A percentile compares a stretch with the other conserved stretches of the same genome.
phyloP scores from a whole-genome alignment of 1,140 invertebrate species.

The Parapsyche elsis region DNA sequence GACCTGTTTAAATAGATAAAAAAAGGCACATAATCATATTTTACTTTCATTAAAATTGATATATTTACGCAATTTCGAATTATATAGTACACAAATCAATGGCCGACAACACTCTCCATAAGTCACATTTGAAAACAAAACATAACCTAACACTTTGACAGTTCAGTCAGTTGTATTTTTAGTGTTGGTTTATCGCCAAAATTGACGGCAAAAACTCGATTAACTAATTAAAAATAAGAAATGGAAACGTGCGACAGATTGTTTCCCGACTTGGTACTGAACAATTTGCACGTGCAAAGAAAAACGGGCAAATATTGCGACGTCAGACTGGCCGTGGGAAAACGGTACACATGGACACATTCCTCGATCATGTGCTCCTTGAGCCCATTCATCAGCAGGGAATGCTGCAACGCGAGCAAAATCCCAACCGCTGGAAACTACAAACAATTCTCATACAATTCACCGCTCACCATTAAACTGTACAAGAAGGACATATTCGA shows the following conservation, averaged over 20 bases:
- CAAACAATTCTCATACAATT: conserved; percentile 46
- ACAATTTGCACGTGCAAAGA: conserved; percentile 21
- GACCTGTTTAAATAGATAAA: too few relatives aligned
- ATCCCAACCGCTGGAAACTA: conserved; percentile 33
- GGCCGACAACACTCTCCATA: too few relatives aligned
- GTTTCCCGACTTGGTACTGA: conserved; percentile 12
- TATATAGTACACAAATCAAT: too few relatives aligned
- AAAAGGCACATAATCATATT: too few relatives aligned
- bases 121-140: not conserved
- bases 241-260: not conserved
- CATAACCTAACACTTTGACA: conserved; percentile 4
- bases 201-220: too few relatives aligned
- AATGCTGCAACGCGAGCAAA: conserved; percentile 46
- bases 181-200: too few relatives aligned
- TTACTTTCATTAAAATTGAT: too few relatives aligned
- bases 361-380: conserved; percentile 40
- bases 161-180: not conserved
- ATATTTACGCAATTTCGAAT: too few relatives aligned
- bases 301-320: conserved; percentile 40
- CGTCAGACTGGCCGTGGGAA: conserved; percentile 33
- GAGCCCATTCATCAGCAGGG: conserved; percentile 44
- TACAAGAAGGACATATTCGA: conserved; percentile 47
- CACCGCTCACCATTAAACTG: conserved; percentile 49
- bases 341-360: conserved; percentile 27
- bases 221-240: too few relatives aligned